Evolutionary conservation across 2,797 vertebrate species (phyloP), one percentile per base, ranked within the genome.

Genomic region (Chrysolophus pictus): DNA sequence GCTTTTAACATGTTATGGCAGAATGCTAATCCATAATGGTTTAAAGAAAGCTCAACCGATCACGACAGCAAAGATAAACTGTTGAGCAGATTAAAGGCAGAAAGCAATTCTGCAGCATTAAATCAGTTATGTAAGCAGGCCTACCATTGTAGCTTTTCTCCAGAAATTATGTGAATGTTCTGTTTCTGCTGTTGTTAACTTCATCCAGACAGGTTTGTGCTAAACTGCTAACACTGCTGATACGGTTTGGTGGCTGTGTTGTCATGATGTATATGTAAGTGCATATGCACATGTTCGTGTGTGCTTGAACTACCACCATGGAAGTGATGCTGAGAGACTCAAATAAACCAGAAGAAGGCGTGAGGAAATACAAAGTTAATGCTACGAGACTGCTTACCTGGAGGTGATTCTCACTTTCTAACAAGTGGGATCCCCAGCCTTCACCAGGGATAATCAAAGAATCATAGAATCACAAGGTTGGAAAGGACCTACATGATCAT

Each of bases 11-110:
- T 94, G 94, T 93, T 96, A 84, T 55, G 77, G 89, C 89, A 94
- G 83, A 82, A 93, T 7, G 31, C 92, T 97, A 97, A 97, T 97
- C 95, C 84, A 70, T 89, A 77, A 93, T 1, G 91, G 88, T 97
- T 96, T 97, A 96, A 92, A 90, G 84, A 93, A 84, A 93, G 90
- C 91, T 95, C 90, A 90, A 37, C 71, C 3, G 68, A 86, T 91
- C 93, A 91, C 44, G 46, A 31, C 92, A 89, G 92, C 94, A 88
- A 59, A 96, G 95, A 97, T 96, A 95, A 96, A 96, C 92, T 84
- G 93, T 62, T 96, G 95, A 97, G 96, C 92, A 96, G 97, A 96
- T 97, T 97, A 97, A 82, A 95, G 84, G 82, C 94, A 96, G 94
- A 95, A 87, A 96, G 95, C 90, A 96, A 89, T 96, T 95, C 91